Conservation (phyloP, 2,113 vertebrate species). For the Zootoca vivipara region DNA sequence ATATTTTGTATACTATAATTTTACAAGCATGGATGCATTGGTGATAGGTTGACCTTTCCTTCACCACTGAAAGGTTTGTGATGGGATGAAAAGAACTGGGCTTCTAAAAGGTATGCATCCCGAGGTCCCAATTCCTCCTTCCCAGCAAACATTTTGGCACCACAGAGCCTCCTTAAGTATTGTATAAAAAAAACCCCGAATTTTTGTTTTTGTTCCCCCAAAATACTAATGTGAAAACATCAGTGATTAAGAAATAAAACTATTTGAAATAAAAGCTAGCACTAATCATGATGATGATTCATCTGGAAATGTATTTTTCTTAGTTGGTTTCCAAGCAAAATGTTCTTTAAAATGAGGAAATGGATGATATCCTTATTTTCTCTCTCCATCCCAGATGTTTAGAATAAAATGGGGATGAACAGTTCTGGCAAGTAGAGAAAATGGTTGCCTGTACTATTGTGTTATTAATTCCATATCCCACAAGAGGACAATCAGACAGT, state of each 20-base stretch:
- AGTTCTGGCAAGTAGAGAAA: not conserved
- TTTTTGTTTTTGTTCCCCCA: not conserved
- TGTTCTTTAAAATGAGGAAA: not conserved
- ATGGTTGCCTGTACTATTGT: not conserved
- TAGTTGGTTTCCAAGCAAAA: not conserved
- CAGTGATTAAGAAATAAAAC: not conserved
- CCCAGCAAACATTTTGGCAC: not conserved
- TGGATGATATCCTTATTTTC: not conserved
- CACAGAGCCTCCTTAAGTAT: no score
- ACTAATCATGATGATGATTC: not conserved
- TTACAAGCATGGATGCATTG: not conserved
- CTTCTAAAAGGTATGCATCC: not conserved
- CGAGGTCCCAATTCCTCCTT: not conserved
- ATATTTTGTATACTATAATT: not conserved
- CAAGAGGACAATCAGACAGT: not conserved
- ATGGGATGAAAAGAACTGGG: not conserved
- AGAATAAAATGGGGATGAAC: not conserved
- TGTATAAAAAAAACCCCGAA: not conserved
- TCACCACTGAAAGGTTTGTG: not conserved
- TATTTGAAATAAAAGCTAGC: not conserved
- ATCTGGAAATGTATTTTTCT: not conserved
- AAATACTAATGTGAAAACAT: not conserved
- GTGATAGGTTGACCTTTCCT: not conserved
- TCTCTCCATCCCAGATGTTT: not conserved
- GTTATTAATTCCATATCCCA: constrained; percentile 4